A percentile compares a stretch with the other conserved stretches of the same genome.
Evolutionary conservation across 2,888 invertebrate genomes (phyloP).

Genomic region (Acleris sparsana): DNA sequence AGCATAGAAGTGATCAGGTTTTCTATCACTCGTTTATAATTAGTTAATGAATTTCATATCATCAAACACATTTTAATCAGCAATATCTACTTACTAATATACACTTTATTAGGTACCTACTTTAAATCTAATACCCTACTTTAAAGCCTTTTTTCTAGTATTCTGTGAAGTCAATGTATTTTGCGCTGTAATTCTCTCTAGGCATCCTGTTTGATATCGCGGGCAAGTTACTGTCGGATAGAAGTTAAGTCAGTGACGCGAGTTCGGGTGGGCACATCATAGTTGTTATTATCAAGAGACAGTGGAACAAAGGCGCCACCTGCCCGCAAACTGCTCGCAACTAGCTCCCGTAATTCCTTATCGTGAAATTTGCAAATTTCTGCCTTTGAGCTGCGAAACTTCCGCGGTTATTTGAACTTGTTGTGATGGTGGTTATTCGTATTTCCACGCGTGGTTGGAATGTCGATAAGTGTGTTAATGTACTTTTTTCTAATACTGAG

Average conservation of each 20-base stretch:
- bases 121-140: too few relatives aligned
- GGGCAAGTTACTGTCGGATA: constrained; percentile 25
- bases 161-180: neutral
- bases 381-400: constrained; percentile 56
- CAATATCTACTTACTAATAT: too few relatives aligned
- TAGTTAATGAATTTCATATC: too few relatives aligned
- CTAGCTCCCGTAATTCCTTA: constrained; percentile 62
- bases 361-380: constrained; percentile 52
- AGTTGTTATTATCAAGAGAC: constrained; percentile 65
- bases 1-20: too few relatives aligned
- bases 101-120: too few relatives aligned
- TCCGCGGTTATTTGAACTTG: constrained; percentile 47
- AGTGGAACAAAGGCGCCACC: constrained; percentile 61
- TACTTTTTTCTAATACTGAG: neutral
- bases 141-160: too few relatives aligned
- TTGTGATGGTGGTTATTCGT: neutral
- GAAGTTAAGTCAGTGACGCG: constrained; percentile 52
- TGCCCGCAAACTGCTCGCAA: constrained; percentile 59
- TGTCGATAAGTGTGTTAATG: neutral
- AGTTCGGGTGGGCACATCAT: constrained; percentile 50
- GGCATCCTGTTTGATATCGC: constrained; percentile 3
- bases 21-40: too few relatives aligned
- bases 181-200: neutral
- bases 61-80: too few relatives aligned
- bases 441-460: constrained; percentile 17